phyloP scores from a whole-genome alignment of 2,113 vertebrate genomes.

The Perca fluviatilis region DNA sequence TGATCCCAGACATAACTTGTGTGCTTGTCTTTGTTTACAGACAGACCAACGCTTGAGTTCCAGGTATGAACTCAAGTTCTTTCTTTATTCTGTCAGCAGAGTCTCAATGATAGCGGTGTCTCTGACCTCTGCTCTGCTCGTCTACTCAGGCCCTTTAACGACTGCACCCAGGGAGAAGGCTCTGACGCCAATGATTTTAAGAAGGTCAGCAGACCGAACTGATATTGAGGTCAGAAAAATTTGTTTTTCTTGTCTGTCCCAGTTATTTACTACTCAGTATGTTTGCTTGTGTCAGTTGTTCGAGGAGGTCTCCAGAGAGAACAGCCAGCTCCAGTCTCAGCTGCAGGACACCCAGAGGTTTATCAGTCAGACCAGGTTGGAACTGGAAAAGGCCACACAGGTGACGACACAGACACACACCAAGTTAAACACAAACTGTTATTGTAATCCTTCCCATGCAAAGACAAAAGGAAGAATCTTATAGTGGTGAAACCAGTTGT shows the following conservation, averaged over 20 bases:
- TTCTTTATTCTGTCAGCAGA: conserved; percentile 20
- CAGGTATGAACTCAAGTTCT: conserved; percentile 75
- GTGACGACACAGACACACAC: conserved; percentile 55
- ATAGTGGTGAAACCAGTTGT: background rate
- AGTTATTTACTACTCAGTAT: conserved; percentile 23
- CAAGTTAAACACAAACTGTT: background rate
- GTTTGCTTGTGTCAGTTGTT: conserved; percentile 79
- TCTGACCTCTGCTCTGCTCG: conserved; percentile 47
- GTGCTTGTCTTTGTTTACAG: conserved; percentile 67
- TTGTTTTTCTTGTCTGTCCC: background rate
- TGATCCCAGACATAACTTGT: conserved; percentile 12
- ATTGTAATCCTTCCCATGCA: background rate
- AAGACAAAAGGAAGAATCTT: background rate
- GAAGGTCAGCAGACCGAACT: conserved; percentile 72
- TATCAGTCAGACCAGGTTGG: conserved; percentile 83
- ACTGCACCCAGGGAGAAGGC: conserved; percentile 65
- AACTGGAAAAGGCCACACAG: conserved; percentile 88
- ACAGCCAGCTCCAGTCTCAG: conserved; percentile 86
- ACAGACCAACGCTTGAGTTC: conserved; percentile 67
- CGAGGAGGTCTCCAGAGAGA: conserved; percentile 86
- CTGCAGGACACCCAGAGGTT: conserved; percentile 87
- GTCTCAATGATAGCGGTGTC: conserved; percentile 9
- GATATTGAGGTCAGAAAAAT: background rate
- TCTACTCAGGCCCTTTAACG: conserved; percentile 76
- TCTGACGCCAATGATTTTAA: conserved; percentile 85